Conservation (phyloP, 2,888 invertebrate genomes). For the Masnerella sp. region DNA sequence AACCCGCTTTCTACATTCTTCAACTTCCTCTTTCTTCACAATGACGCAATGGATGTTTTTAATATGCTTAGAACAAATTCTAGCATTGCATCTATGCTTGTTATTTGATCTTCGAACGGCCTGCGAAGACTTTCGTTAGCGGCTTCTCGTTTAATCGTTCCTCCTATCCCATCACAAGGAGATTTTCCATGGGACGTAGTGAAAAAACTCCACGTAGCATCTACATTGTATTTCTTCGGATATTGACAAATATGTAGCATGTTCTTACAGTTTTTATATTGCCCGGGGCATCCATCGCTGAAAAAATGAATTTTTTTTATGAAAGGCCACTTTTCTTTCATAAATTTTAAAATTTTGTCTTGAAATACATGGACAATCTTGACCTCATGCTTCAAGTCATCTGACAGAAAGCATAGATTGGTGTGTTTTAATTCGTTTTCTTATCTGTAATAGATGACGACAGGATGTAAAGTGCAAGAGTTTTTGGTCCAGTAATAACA, state of each 20-base stretch:
- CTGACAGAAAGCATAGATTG: conserved; percentile 25
- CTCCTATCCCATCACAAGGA: conserved; percentile 26
- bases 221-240: not conserved
- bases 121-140: conserved; percentile 23
- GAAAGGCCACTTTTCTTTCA: conserved; percentile 5
- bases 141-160: conserved; percentile 19
- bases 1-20: not conserved
- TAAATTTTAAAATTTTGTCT: conserved; percentile 14
- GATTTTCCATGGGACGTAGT: conserved; percentile 33
- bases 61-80: not conserved
- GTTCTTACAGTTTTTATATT: conserved; percentile 34
- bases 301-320: conserved; percentile 22
- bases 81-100: conserved; percentile 1
- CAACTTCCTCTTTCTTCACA: conserved; percentile 10
- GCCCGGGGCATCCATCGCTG: conserved; percentile 40
- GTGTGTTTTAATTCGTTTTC: conserved; percentile 14
- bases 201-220: conserved; percentile 21
- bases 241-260: conserved; percentile 20
- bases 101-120: conserved; percentile 13
- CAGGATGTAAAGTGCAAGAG: conserved; percentile 28
- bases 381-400: conserved; percentile 35
- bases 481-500: conserved; percentile 37
- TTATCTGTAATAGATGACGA: conserved; percentile 26
- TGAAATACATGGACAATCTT: conserved; percentile 19
- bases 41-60: conserved; percentile 4